Conservation (phyloP, 2,113 vertebrate species). For the Recurvirostra avosetta region DNA sequence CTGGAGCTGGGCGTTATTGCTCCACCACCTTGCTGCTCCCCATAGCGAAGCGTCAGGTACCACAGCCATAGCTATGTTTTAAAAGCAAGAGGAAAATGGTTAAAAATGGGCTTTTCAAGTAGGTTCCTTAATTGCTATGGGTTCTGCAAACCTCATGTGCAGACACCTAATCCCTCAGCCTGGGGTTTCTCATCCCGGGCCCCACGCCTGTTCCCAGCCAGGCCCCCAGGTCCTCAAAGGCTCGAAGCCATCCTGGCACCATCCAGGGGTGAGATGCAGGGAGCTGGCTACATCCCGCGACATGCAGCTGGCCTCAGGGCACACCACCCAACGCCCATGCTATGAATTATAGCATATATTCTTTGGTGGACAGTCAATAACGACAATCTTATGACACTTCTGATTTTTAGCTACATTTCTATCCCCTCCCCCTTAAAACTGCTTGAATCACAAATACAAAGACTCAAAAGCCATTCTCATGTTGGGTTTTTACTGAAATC, state of each 20-base stretch:
- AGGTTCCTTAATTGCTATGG: neutral
- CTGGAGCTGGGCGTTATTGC: neutral
- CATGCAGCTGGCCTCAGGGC: neutral
- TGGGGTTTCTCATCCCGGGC: neutral
- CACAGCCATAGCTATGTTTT: neutral
- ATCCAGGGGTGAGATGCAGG: neutral
- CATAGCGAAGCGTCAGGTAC: rapidly evolving
- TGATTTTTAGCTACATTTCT: neutral
- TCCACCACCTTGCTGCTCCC: neutral
- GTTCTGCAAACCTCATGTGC: neutral
- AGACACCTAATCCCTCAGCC: neutral
- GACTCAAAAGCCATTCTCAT: neutral
- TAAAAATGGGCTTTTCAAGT: neutral
- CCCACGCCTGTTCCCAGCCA: neutral
- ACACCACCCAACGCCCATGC: rapidly evolving
- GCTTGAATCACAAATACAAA: neutral
- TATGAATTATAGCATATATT: too few relatives aligned
- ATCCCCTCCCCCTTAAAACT: neutral
- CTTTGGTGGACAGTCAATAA: neutral
- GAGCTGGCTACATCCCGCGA: neutral
- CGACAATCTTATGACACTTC: neutral
- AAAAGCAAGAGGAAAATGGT: neutral
- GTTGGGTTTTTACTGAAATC: neutral
- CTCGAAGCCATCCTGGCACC: rapidly evolving
- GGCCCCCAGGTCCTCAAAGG: neutral